phyloP scores from a whole-genome alignment of 2,113 vertebrate species.

The Puffinus mauretanicus region DNA sequence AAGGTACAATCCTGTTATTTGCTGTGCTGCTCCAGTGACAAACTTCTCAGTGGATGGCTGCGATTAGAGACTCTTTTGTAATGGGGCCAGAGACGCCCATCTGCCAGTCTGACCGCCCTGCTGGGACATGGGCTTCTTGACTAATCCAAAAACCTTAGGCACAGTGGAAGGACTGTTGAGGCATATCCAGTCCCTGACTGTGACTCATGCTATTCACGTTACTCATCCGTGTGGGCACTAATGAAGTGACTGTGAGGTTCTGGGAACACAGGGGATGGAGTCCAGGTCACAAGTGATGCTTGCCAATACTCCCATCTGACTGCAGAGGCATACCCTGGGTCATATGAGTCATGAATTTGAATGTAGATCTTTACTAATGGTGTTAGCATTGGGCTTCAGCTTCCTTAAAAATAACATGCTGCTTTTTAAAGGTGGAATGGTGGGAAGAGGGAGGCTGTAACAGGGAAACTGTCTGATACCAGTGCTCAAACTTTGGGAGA shows the following conservation, averaged over 20 bases:
- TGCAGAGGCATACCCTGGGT: constrained; percentile 24
- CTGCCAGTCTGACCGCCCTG: constrained; percentile 52
- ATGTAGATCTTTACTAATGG: constrained; percentile 13
- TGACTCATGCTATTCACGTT: constrained; percentile 57
- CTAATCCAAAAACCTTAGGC: constrained; percentile 34
- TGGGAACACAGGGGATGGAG: constrained; percentile 36
- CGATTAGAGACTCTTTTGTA: constrained; percentile 14
- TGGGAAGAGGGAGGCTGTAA: neutral
- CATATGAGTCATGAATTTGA: constrained; percentile 55
- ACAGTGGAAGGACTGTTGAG: constrained; percentile 44
- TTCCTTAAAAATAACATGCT: neutral
- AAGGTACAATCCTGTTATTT: neutral
- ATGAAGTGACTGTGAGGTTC: constrained; percentile 60
- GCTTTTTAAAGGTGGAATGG: constrained; percentile 1
- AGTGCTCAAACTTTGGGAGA: neutral
- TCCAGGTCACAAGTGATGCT: constrained; percentile 41
- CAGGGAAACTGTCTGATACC: neutral
- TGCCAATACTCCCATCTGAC: constrained; percentile 17
- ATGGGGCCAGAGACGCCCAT: constrained; percentile 35
- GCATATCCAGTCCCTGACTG: constrained; percentile 40
- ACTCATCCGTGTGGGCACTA: constrained; percentile 63
- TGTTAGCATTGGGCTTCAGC: neutral
- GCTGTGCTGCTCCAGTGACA: neutral
- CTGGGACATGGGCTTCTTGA: constrained; percentile 24
- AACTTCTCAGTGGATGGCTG: neutral